A percentile compares a stretch with the other conserved stretches of the same genome.
These are phyloP conservation scores for Ammospiza nelsoni DNA, from an alignment of 2,113 vertebrate species.

Conservation along the genomic window DNA sequence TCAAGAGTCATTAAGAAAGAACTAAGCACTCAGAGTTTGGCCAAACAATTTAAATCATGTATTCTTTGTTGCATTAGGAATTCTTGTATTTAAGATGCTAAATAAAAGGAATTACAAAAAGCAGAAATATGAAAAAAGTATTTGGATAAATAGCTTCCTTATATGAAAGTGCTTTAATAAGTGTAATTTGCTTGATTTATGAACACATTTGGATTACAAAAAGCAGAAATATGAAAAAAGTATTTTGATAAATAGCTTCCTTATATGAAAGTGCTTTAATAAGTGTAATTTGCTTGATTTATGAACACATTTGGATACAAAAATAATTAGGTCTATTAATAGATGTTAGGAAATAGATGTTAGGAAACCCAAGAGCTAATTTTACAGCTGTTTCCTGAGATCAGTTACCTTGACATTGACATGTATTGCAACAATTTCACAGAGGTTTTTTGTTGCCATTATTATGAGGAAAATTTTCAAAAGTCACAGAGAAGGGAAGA, in stretches of 20 bases:
- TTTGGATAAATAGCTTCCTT: not conserved
- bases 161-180: not conserved
- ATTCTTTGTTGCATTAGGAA: not conserved
- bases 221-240: not conserved
- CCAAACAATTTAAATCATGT: not conserved
- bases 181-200: constrained; percentile 12
- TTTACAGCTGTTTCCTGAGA: not conserved
- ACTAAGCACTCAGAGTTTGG: not conserved
- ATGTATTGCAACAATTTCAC: not conserved
- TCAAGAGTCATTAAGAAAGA: not conserved
- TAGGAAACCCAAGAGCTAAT: constrained; percentile 19
- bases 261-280: not conserved
- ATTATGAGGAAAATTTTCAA: not conserved
- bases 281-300: constrained; percentile 20
- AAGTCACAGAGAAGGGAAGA: not conserved
- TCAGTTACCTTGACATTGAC: constrained; percentile 16
- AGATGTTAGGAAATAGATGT: not conserved
- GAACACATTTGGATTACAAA: not conserved
- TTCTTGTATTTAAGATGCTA: not conserved
- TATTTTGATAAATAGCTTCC: not conserved
- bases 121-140: not conserved
- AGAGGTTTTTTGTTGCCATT: not conserved
- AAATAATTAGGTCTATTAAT: constrained; percentile 12
- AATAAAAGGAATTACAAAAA: not conserved
- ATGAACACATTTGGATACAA: not conserved